These are phyloP conservation scores for Accipiter virgatus DNA, from an alignment of 2,113 vertebrate species.

Conservation along the genomic window DNA sequence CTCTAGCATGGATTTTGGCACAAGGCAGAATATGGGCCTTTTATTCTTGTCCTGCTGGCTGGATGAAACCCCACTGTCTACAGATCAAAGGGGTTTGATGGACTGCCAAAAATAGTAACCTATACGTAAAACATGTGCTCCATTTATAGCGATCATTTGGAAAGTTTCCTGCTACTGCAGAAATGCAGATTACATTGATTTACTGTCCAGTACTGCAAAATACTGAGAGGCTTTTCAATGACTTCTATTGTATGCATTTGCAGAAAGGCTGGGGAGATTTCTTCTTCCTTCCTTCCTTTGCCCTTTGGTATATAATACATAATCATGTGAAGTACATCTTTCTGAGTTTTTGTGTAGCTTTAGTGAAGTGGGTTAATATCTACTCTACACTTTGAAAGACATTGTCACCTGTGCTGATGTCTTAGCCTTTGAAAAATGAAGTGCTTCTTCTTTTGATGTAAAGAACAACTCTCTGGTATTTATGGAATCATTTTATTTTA, in stretches of 20 bases:
- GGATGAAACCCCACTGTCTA: constrained; percentile 64
- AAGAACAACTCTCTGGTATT: neutral
- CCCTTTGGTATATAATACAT: neutral
- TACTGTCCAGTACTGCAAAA: constrained; percentile 55
- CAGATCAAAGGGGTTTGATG: constrained; percentile 66
- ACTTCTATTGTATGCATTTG: constrained; percentile 55
- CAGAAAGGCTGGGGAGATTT: constrained; percentile 29
- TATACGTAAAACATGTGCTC: constrained; percentile 72
- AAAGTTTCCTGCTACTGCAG: constrained; percentile 73
- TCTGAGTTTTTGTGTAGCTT: neutral
- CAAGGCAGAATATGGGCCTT: constrained; percentile 37
- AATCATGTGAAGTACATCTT: constrained; percentile 20
- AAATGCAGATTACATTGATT: constrained; percentile 72
- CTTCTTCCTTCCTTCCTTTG: constrained; percentile 37
- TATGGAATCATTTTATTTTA: constrained; percentile 2
- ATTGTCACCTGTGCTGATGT: neutral
- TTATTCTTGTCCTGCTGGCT: constrained; percentile 61
- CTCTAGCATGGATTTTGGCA: constrained; percentile 48
- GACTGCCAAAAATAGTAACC: constrained; percentile 73
- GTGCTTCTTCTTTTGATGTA: constrained; percentile 1
- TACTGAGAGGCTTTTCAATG: constrained; percentile 55
- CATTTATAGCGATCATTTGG: constrained; percentile 72
- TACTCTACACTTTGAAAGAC: neutral
- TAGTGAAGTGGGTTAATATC: neutral
- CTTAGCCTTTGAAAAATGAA: constrained; percentile 15